These are phyloP conservation scores for Bacillus rossius DNA, from an alignment of 1,140 invertebrate genomes.

Conservation along the genomic window DNA sequence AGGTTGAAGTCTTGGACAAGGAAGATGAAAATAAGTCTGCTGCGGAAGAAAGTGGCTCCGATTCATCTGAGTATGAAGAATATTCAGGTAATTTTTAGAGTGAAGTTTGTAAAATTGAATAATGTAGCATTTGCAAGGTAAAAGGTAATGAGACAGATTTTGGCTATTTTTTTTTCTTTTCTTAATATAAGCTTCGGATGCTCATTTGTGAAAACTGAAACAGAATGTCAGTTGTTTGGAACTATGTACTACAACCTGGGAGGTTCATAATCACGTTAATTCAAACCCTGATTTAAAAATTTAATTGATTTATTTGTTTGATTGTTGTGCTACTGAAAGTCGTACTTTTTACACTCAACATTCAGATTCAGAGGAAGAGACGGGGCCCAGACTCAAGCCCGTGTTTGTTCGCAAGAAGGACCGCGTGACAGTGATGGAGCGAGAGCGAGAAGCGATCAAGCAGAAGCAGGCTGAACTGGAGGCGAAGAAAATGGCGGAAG, in stretches of 20 bases:
- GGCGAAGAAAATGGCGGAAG: constrained; percentile 71
- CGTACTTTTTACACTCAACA: background rate
- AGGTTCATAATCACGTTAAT: too few species aligned
- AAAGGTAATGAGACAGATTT: too few species aligned
- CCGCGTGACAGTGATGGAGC: constrained; percentile 91
- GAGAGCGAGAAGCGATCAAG: constrained; percentile 80
- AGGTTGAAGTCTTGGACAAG: constrained; percentile 48
- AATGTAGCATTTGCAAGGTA: too few species aligned
- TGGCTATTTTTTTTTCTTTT: too few species aligned
- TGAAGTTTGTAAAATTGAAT: background rate
- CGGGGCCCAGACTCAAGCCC: constrained; percentile 86
- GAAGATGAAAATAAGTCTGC: constrained; percentile 63
- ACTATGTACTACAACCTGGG: too few species aligned
- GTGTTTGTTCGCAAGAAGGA: constrained; percentile 95
- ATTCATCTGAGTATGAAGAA: constrained; percentile 77
- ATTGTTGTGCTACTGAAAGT: too few species aligned
- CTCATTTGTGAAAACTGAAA: too few species aligned
- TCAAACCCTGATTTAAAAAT: too few species aligned
- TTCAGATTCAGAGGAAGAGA: constrained; percentile 76
- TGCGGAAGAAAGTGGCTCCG: constrained; percentile 68
- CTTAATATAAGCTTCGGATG: too few species aligned
- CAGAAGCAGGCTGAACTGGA: constrained; percentile 80
- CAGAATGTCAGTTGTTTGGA: too few species aligned
- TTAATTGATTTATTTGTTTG: too few species aligned
- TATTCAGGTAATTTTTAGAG: constrained; percentile 55